These are phyloP conservation scores for Tachuris rubrigastra DNA, from an alignment of 2,113 vertebrate genomes.

Conservation along the genomic window DNA sequence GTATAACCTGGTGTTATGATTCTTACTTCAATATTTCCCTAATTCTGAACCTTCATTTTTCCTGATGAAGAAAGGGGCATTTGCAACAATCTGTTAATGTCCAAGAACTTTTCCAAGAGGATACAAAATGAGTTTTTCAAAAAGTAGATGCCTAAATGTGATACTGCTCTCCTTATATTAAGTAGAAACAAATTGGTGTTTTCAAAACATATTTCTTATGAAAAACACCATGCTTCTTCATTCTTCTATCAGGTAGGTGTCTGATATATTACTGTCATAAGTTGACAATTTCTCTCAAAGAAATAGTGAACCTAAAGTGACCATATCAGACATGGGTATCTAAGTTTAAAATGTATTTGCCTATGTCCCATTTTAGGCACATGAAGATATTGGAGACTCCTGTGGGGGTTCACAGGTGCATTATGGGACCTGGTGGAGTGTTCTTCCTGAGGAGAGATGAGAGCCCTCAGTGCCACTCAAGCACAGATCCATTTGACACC, in stretches of 20 bases:
- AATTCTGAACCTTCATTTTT: not conserved
- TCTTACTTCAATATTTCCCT: not conserved
- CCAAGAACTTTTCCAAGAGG: not conserved
- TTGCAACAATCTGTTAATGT: not conserved
- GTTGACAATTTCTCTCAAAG: not conserved
- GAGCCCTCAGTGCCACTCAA: not conserved
- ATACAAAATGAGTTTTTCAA: not conserved
- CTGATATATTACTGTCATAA: not conserved
- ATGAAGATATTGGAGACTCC: not conserved
- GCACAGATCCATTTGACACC: not conserved
- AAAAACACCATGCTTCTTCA: accelerated
- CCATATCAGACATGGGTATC: accelerated
- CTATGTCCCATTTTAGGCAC: not conserved
- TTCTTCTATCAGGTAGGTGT: not conserved
- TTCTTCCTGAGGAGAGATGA: not conserved
- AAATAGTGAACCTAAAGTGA: not conserved
- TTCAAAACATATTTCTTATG: not conserved
- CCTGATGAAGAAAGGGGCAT: not conserved
- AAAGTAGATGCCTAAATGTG: not conserved
- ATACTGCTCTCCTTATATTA: not conserved
- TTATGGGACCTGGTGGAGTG: not conserved
- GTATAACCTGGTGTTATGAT: not conserved
- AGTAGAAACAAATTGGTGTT: not conserved
- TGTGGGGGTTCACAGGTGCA: not conserved
- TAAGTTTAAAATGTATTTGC: not conserved